These are phyloP conservation scores for Hypercompe scribonia DNA, from an alignment of 2,888 invertebrate genomes.

Conservation along the genomic window DNA sequence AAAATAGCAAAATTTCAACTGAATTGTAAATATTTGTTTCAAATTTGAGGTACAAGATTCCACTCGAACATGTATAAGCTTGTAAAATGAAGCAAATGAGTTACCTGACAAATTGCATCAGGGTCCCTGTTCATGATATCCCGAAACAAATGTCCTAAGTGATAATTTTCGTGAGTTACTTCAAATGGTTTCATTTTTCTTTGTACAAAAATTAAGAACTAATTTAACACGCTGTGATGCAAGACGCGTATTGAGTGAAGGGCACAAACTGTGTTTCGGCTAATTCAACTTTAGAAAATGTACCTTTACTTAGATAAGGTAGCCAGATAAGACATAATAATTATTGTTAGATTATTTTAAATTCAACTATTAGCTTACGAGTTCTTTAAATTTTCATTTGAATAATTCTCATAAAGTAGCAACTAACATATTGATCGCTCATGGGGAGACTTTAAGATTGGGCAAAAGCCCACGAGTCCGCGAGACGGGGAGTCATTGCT, in stretches of 20 bases:
- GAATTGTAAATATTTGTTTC: no score
- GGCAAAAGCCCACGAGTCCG: no score
- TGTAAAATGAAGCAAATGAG: background rate
- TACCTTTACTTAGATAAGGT: background rate
- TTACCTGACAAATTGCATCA: conserved; percentile 52
- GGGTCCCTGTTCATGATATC: conserved; percentile 55
- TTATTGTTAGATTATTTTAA: no score
- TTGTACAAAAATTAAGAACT: background rate
- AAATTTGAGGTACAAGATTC: no score
- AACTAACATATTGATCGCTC: no score
- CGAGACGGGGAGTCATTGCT: no score
- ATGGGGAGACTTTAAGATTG: no score
- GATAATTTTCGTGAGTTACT: conserved; percentile 45
- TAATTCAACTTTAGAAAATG: background rate
- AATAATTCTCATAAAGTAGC: no score
- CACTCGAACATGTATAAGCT: background rate
- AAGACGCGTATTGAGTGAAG: background rate
- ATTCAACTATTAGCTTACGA: no score
- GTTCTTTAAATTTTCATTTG: no score
- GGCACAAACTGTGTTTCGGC: background rate
- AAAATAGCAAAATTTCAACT: no score
- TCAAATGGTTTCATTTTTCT: conserved; percentile 41
- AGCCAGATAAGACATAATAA: no score
- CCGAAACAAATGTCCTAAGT: conserved; percentile 60
- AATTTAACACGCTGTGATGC: background rate